Percentiles rank a stretch among this genome's conserved stretches.
Evolutionary conservation across 2,113 vertebrate species (phyloP).

Genomic region (Semicossyphus pulcher): DNA sequence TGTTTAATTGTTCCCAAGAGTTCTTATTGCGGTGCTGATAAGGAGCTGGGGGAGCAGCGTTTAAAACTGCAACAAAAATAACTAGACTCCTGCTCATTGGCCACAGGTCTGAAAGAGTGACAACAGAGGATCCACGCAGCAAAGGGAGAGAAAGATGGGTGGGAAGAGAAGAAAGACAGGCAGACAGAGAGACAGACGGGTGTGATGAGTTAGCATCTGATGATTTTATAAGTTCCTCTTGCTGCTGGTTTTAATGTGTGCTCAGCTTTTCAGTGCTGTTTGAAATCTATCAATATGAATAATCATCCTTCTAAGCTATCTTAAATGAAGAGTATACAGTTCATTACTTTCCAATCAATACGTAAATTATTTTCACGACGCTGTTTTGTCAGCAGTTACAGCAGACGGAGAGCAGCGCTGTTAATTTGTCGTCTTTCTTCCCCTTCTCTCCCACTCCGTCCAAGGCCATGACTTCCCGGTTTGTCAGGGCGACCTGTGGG

Average conservation of each 20-base stretch:
- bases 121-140: constrained; percentile 44
- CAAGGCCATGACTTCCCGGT: constrained; percentile 68
- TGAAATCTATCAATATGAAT: constrained; percentile 49
- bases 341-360: constrained; percentile 53
- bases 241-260: constrained; percentile 27
- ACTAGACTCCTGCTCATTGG: constrained; percentile 78
- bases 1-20: constrained; percentile 94
- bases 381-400: constrained; percentile 53
- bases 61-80: constrained; percentile 91
- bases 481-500: constrained; percentile 87
- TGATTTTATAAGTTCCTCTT: constrained; percentile 5
- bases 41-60: constrained; percentile 90
- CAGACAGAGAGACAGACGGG: constrained; percentile 2
- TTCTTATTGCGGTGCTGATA: constrained; percentile 93
- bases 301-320: constrained; percentile 33
- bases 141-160: constrained; percentile 10
- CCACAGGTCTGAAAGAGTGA: constrained; percentile 67
- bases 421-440: constrained; percentile 67
- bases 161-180: neutral
- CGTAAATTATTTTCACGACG: constrained; percentile 47
- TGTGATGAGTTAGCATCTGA: constrained; percentile 16
- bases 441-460: constrained; percentile 33
- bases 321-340: constrained; percentile 27
- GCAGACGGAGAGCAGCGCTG: constrained; percentile 33
- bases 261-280: constrained; percentile 25